Evolutionary conservation across 1,140 invertebrate genomes (phyloP), one percentile per base, ranked within the genome.

Genomic region (Aphelinus certus): DNA sequence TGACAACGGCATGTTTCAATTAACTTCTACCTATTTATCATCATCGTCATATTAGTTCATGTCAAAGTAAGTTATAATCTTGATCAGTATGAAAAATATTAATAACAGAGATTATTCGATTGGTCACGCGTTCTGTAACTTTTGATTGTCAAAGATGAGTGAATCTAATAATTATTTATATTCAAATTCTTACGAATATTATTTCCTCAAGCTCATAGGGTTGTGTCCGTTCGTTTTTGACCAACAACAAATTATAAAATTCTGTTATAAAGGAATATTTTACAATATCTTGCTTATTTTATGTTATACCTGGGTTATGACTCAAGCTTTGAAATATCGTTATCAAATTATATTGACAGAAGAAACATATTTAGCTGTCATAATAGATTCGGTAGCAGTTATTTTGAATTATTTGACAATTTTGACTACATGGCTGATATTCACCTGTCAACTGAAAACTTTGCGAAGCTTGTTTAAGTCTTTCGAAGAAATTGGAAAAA

Each of bases 281-380:
- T 63, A 63, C 61, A 63, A 47, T 46, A 10, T 63, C 7, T 7
- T 46, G 3, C 9, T 63, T 10, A 48, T 5, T 26, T 47, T 63
- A 26, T 1, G 46, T 3, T 63, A 63, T 7, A 47, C 45, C 9
- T 2, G 7, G 4, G 5, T 46, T 47, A 47, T 63, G 9, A 48
- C 10, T 7, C 46, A 26, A 63, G 61, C 61, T n/a, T 47, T 63
- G 9, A 4, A 63, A 48, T 7, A 63, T 48, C 61, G 61, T 7
- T 4, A 48, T 3, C 2, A 10, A 45, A 47, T 63, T 1, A 63
- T 45, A 48, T 9, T 63, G 26, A 9, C 43, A 10, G 43, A 63
- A 63, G 61, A 63, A 46, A 63, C 61, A 48, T 46, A 43, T 10
- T 63, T 63, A 46, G 43, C 61, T 7, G 46, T 63, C 9, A 63